Evolutionary conservation across 2,113 vertebrate genomes (phyloP).

Genomic region (Emydura subglobosa): DNA sequence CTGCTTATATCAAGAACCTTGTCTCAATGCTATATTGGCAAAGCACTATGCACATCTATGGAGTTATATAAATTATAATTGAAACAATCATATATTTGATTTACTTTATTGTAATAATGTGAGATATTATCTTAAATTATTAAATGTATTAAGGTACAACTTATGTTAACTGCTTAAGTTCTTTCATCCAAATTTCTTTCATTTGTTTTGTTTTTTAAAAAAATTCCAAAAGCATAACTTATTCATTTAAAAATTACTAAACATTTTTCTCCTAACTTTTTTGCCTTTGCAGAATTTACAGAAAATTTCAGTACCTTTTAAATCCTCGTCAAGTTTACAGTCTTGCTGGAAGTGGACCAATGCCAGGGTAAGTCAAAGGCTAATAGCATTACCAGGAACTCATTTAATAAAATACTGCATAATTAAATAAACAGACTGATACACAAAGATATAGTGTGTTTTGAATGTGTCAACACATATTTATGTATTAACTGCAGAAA

Average conservation of each 20-base stretch:
- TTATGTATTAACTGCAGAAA: slow-evolving; percentile 2
- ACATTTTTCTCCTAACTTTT: slow-evolving; percentile 38
- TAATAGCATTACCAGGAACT: slow-evolving; percentile 65
- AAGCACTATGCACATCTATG: background rate
- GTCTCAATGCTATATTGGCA: background rate
- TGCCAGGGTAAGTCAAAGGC: slow-evolving; percentile 88
- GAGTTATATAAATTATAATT: background rate
- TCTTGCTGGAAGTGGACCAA: slow-evolving; percentile 91
- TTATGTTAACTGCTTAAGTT: background rate
- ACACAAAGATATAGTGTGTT: slow-evolving; percentile 39
- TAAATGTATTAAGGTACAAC: background rate
- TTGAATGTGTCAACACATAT: slow-evolving; percentile 23
- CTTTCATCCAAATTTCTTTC: background rate
- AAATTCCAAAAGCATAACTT: background rate
- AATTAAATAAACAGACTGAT: slow-evolving; percentile 56
- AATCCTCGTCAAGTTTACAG: slow-evolving; percentile 96
- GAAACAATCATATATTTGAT: background rate
- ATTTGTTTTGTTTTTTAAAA: background rate
- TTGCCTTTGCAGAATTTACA: slow-evolving; percentile 87
- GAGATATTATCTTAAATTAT: background rate
- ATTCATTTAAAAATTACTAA: slow-evolving; percentile 13
- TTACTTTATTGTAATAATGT: background rate
- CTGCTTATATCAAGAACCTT: background rate
- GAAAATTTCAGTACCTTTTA: slow-evolving; percentile 95
- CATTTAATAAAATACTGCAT: slow-evolving; percentile 61